A percentile compares a stretch with the other conserved stretches of the same genome.
Evolutionary conservation across 1,140 invertebrate species (phyloP).

Genomic region (Stratiolaelaps scimitus): DNA sequence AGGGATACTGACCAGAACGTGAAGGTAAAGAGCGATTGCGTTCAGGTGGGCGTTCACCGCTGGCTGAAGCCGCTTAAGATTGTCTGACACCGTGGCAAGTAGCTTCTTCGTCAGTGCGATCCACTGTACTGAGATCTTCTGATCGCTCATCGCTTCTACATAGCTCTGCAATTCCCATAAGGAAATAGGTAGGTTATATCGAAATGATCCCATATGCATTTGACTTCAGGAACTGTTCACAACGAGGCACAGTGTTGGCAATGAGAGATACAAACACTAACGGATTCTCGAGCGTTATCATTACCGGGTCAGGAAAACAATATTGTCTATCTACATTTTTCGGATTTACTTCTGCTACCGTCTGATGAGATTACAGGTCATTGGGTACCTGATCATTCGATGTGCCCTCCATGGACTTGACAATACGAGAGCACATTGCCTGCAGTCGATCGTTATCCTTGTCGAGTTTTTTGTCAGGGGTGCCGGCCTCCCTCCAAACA

Average conservation of each 20-base stretch:
- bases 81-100: not conserved
- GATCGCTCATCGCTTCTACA: conserved; percentile 17
- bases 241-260: no score
- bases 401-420: conserved; percentile 9
- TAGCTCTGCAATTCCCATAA: not conserved
- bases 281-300: no score
- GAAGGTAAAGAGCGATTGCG: conserved; percentile 18
- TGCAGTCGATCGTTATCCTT: not conserved
- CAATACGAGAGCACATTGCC: not conserved
- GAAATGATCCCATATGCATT: no score
- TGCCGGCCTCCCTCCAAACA: not conserved
- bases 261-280: no score
- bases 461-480: not conserved
- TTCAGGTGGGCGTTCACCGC: not conserved
- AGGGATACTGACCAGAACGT: conserved; percentile 7
- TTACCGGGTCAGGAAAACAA: no score
- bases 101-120: conserved; percentile 16
- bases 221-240: no score
- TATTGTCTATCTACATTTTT: no score
- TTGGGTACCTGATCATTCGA: not conserved
- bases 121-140: conserved; percentile 11
- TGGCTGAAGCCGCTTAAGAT: conserved; percentile 6
- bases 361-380: no score
- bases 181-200: no score
- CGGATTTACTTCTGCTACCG: no score